Evolutionary conservation across 2,113 vertebrate genomes (phyloP), one percentile per base, ranked within the genome.

Genomic region (Ia io): DNA sequence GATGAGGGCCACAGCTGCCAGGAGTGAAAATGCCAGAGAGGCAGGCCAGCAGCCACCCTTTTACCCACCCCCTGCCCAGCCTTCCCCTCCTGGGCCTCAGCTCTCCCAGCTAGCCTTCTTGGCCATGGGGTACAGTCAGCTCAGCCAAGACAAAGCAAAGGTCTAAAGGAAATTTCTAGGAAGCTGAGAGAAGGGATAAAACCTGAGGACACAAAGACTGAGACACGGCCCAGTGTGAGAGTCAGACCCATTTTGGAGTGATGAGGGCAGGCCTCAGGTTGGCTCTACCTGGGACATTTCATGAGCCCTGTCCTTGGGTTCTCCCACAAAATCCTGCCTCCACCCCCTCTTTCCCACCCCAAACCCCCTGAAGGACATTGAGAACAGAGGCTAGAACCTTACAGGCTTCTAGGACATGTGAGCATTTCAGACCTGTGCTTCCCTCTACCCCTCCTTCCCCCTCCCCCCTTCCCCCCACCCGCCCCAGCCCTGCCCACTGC

Each of bases 71-170:
- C 13, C 35, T 7, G 9, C n/a, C 63, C 3, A 0, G 61, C 14
- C 51, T 6, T 40, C 40, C 25, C 59, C 18, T 95, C 77, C 51
- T 13, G 56, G 69, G 51, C 42, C 77, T 93, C 51, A 47, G 47
- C 35, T 56, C 5, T 77, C 61, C 53, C 28, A 67, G 20, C 86
- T 89, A n/a, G 37, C 37, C 80, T 80, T 82, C 37, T 61, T 63
- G 32, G 17, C 40, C 32, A 35, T 14, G 5, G 14, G 5, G 12
- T 37, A 10, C 23, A 30, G 40, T 94, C 47, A 83, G 30, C 37
- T 79, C 63, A 59, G 56, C 42, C 87, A 86, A 93, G 90, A 89
- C 56, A 93, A 88, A 91, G 42, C 49, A 44, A 78, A 35, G 37
- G 2, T 30, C 49, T 86, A 86, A 76, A 63, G 76, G 74, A 94